Evolutionary conservation across 92 coral and sea anemone genomes (phyloP).

Genomic region (Isaurus tuberculatus): DNA sequence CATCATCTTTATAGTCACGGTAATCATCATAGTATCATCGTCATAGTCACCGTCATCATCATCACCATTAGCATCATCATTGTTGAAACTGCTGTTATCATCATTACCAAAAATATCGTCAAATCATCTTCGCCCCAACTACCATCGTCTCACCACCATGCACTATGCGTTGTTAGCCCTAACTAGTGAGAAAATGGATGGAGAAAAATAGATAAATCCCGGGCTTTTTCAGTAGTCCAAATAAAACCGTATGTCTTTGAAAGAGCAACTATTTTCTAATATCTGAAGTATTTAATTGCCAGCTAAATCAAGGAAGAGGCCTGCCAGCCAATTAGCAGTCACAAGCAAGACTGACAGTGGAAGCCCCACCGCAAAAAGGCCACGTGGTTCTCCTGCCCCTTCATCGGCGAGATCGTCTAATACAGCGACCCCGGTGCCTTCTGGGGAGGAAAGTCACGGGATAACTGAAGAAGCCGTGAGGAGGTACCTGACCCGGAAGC

Average conservation of each 20-base stretch:
- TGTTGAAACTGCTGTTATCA: too few species aligned
- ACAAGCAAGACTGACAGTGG: slow-evolving; percentile 48
- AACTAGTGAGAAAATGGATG: too few species aligned
- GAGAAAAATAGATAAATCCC: not conserved
- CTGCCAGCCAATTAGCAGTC: slow-evolving; percentile 65
- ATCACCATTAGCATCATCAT: too few species aligned
- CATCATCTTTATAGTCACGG: too few species aligned
- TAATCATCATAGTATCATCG: too few species aligned
- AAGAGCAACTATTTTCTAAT: not conserved
- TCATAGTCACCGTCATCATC: too few species aligned
- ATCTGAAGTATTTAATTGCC: slow-evolving; percentile 20
- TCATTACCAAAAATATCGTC: too few species aligned
- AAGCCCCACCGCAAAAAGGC: slow-evolving; percentile 80
- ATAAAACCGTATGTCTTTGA: not conserved
- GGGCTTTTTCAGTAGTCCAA: not conserved
- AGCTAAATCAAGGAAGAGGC: slow-evolving; percentile 84
- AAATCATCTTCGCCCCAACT: too few species aligned
- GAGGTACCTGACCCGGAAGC: slow-evolving; percentile 94
- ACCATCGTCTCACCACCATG: too few species aligned
- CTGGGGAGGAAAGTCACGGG: slow-evolving; percentile 80
- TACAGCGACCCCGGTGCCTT: slow-evolving; percentile 85
- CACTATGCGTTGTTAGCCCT: too few species aligned
- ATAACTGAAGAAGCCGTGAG: slow-evolving; percentile 97
- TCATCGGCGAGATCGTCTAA: slow-evolving; percentile 60
- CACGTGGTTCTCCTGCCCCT: slow-evolving; percentile 81